These are phyloP conservation scores for Cylas formicarius DNA, from an alignment of 1,140 invertebrate species.

Conservation along the genomic window DNA sequence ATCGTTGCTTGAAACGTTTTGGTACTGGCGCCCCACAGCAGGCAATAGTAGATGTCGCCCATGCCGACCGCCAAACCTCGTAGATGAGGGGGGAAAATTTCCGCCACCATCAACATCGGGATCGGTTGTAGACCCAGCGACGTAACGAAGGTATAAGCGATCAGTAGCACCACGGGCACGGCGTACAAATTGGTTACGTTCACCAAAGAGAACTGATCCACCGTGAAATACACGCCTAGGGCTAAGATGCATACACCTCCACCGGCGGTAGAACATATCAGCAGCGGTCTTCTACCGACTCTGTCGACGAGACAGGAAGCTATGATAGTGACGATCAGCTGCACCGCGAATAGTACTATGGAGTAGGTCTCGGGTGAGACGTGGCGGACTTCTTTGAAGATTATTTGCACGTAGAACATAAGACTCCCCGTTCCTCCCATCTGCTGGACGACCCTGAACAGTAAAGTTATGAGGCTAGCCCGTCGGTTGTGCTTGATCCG, in stretches of 20 bases:
- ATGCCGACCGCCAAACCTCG: constrained; percentile 63
- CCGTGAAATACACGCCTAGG: constrained; percentile 52
- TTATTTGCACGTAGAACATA: constrained; percentile 66
- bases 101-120: constrained; percentile 63
- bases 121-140: constrained; percentile 63
- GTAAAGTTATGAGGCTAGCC: constrained; percentile 56
- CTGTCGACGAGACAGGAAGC: constrained; percentile 63
- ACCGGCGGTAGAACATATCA: constrained; percentile 54
- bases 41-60: constrained; percentile 61
- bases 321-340: constrained; percentile 55
- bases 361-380: constrained; percentile 32
- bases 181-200: constrained; percentile 21
- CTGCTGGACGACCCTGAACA: constrained; percentile 67
- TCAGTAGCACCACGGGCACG: constrained; percentile 57
- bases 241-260: constrained; percentile 48
- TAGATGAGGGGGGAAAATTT: constrained; percentile 65
- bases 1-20: constrained; percentile 62
- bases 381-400: constrained; percentile 52
- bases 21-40: constrained; percentile 67
- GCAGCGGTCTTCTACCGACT: constrained; percentile 59
- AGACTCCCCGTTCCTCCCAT: constrained; percentile 69
- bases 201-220: constrained; percentile 24
- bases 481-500: constrained; percentile 51
- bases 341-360: constrained; percentile 59
- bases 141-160: constrained; percentile 63